phyloP scores from a whole-genome alignment of 2,888 invertebrate genomes.

The Brachynemurus nebulosus region DNA sequence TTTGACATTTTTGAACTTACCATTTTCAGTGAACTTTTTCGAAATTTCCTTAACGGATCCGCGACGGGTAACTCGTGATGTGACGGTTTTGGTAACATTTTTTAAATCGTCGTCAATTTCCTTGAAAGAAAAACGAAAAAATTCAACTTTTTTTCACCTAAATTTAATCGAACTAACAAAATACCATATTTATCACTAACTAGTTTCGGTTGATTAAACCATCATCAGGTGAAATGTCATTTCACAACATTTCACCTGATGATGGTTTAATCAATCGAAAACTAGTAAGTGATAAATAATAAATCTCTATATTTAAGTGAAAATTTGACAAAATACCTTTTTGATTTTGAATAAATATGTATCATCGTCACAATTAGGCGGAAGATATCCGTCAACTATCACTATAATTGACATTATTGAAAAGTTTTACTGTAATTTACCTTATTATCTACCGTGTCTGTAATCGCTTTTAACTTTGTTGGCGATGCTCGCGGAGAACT shows the following conservation, averaged over 20 bases:
- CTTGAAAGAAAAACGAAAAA: conserved; percentile 19
- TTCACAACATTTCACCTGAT: no score
- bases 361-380: conserved; percentile 2
- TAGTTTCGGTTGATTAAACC: no score
- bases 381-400: conserved; percentile 2
- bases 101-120: conserved; percentile 22
- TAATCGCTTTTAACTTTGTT: conserved; percentile 24
- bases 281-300: no score
- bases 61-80: conserved; percentile 39
- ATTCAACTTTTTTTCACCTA: no score
- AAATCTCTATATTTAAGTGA: background rate
- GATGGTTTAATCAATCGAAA: no score
- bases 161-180: no score
- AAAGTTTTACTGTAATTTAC: no score
- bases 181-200: no score
- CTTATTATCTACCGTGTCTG: conserved; percentile 22
- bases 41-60: conserved; percentile 64
- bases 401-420: conserved; percentile 7
- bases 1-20: conserved; percentile 21
- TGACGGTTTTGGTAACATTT: conserved; percentile 22
- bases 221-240: no score
- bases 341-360: background rate
- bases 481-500: conserved; percentile 11
- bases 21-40: conserved; percentile 64
- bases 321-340: background rate